Conservation (phyloP, 2,888 invertebrate species). For the Pedicia rivosa region DNA sequence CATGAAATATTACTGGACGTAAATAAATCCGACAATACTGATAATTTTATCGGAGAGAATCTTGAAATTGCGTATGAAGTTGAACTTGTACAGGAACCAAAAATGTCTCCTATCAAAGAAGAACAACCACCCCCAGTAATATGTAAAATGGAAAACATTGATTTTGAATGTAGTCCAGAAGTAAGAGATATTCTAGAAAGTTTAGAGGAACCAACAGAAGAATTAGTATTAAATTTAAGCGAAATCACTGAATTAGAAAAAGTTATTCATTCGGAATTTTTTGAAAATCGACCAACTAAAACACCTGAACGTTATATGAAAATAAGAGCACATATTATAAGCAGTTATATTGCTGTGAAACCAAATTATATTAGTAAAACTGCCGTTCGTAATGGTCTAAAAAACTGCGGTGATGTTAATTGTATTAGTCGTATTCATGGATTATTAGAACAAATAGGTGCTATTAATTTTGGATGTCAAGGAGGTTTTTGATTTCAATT, state of each 20-base stretch:
- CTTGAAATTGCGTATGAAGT: background rate
- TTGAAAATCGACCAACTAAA: constrained; percentile 35
- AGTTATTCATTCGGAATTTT: constrained; percentile 37
- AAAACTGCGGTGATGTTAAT: constrained; percentile 45
- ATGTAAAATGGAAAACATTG: background rate
- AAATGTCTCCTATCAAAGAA: constrained; percentile 8
- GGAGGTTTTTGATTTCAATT: no score
- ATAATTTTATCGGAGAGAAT: background rate
- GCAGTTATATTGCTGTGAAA: constrained; percentile 34
- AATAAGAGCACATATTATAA: constrained; percentile 41
- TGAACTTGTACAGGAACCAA: background rate
- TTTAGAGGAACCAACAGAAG: constrained; percentile 32
- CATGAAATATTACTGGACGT: background rate
- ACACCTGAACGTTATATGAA: constrained; percentile 39
- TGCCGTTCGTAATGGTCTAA: constrained; percentile 36
- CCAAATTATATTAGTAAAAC: constrained; percentile 43
- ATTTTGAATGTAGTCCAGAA: background rate
- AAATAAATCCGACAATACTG: no score
- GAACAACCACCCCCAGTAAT: constrained; percentile 8
- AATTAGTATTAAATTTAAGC: constrained; percentile 26
- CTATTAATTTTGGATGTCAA: constrained; percentile 42
- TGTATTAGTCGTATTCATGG: constrained; percentile 41
- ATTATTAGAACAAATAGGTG: constrained; percentile 43
- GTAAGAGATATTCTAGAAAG: constrained; percentile 15
- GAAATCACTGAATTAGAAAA: constrained; percentile 36